A percentile compares a stretch with the other conserved stretches of the same genome.
phyloP scores from a whole-genome alignment of 1,140 invertebrate species.

The Aphaenogaster floridana region DNA sequence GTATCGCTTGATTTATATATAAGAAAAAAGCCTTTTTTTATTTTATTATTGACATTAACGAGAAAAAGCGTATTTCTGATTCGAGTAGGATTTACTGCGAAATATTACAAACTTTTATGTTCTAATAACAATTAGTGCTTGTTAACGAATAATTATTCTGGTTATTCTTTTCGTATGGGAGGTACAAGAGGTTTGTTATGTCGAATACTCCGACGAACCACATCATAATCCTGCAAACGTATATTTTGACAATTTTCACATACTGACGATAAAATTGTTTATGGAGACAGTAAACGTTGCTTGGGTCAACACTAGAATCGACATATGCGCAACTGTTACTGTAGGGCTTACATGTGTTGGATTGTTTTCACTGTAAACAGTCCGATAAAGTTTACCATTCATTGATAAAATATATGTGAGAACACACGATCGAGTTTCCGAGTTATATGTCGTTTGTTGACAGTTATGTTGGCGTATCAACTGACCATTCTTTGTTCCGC shows the following conservation, averaged over 20 bases:
- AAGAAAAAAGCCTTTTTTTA: neutral
- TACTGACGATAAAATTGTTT: constrained; percentile 53
- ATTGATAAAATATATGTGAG: constrained; percentile 61
- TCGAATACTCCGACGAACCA: neutral
- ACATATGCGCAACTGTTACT: constrained; percentile 50
- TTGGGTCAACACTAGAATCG: constrained; percentile 54
- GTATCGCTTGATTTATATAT: neutral
- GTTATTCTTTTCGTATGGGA: neutral
- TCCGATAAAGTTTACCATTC: constrained; percentile 65
- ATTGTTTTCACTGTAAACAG: constrained; percentile 61
- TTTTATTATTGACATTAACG: neutral
- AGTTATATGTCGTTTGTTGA: constrained; percentile 44
- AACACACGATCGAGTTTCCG: constrained; percentile 6
- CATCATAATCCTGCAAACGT: constrained; percentile 29
- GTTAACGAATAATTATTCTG: neutral
- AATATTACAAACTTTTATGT: neutral
- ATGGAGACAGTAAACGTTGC: constrained; percentile 58
- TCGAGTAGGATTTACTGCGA: neutral
- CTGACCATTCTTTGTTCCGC: constrained; percentile 42
- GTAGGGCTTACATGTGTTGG: constrained; percentile 51
- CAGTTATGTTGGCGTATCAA: constrained; percentile 30
- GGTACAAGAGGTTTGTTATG: neutral
- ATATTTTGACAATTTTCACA: constrained; percentile 56
- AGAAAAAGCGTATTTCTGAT: neutral
- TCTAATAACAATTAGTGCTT: neutral